These are phyloP conservation scores for Ariolimax columbianus DNA, from an alignment of 2,888 invertebrate genomes.

Conservation along the genomic window DNA sequence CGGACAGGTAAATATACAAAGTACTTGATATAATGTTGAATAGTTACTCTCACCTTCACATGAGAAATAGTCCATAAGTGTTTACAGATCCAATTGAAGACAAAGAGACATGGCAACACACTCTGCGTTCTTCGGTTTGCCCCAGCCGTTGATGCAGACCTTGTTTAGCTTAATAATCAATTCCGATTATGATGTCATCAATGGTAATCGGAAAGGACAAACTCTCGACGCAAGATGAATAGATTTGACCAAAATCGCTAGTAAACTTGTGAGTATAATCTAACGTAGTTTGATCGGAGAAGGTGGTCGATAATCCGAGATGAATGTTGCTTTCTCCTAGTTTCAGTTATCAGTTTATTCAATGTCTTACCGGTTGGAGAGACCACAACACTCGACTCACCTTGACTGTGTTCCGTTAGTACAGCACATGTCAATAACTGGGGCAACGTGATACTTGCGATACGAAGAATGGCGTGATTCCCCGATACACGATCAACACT, in stretches of 20 bases:
- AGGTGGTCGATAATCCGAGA: neutral
- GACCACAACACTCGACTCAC: neutral
- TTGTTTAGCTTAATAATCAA: neutral
- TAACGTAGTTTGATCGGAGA: neutral
- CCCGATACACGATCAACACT: neutral
- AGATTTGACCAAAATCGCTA: neutral
- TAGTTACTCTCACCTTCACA: neutral
- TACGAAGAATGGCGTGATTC: neutral
- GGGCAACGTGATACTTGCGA: neutral
- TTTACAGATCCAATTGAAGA: neutral
- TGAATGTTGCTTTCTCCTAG: neutral
- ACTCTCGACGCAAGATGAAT: neutral
- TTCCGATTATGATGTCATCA: slow-evolving; percentile 19
- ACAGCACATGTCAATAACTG: neutral
- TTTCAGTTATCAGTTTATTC: neutral
- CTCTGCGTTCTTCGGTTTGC: neutral
- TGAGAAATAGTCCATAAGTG: neutral
- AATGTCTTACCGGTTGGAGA: neutral
- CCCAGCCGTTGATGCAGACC: neutral
- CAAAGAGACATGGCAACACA: slow-evolving; percentile 15
- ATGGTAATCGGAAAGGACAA: neutral
- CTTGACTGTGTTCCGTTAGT: neutral
- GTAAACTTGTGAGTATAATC: neutral
- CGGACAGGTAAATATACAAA: no score
- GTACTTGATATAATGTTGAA: neutral